Base-by-base conservation (phyloP, 2,888 invertebrate species). In the Patella pellucida region DNA sequence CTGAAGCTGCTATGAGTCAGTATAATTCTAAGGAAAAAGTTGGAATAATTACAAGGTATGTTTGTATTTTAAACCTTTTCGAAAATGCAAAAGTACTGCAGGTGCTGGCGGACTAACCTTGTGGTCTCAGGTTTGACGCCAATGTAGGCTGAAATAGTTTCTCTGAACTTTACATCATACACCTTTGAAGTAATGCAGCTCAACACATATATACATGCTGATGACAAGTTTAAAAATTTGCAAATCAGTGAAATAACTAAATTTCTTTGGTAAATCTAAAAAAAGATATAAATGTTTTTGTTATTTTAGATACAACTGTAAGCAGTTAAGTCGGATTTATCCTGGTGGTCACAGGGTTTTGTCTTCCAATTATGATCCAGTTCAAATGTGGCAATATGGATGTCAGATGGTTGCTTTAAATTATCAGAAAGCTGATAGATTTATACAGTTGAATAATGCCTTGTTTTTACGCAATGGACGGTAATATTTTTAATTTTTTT, bases 371-470 rank as follows among this genome's bases (percentile, higher is more conserved):
- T 99, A 97, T 90, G 96, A 96, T 92, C 99, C 99, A 0, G 93
- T 96, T 14, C 94, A 95, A 2, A 95, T 98, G 92, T 99, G 99
- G 99, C 97, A 97, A 90, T 93, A 94, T 11, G 99, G 98, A 0
- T 96, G 96, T 71, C 99, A 99, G 91, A 96, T 99, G 97, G 96
- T 97, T 0, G 98, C 99, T 0, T 92, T 99, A 7, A 99, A 99
- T 92, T 99, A 97, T 91, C 99, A 99, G 91, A 99, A 99, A 0
- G 92, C 93, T n/a, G 99, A 99, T 90, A 96, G 95, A 87, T 93
- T 96, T 15, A 99, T 99, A 98, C 98, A 99, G 91, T 89, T 98
- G 15, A 99, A 99, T 91, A 95, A 95, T 89, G 97, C 96, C 0
- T 95, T 95, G 90, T 99, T 99, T 89, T 92, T 95, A 51, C 95